Percentiles rank a stretch among this genome's conserved stretches.
Conservation (phyloP, 2,888 invertebrate genomes). For the Clistopyga incitator region DNA sequence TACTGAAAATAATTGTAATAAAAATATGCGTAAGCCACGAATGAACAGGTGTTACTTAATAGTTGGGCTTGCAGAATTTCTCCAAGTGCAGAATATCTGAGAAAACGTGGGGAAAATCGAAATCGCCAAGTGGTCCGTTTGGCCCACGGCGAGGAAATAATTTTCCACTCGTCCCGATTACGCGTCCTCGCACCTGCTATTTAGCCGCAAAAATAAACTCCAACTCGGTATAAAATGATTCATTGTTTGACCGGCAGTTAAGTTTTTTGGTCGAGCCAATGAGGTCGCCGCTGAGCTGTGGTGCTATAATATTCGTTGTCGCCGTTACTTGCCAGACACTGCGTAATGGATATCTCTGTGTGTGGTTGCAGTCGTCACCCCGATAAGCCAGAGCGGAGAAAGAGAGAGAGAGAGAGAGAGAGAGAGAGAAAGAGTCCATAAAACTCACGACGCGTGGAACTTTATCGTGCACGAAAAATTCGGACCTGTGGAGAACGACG, state of each 20-base stretch:
- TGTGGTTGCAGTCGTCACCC: conserved; percentile 62
- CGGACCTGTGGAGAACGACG: conserved; percentile 44
- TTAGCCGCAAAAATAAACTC: conserved; percentile 30
- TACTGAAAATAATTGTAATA: too few relatives aligned
- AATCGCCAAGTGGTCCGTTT: conserved; percentile 21
- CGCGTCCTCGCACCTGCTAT: conserved; percentile 46
- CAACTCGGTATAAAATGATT: conserved; percentile 60
- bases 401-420: conserved; percentile 51
- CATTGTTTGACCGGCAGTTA: conserved; percentile 60
- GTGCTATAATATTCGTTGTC: conserved; percentile 37
- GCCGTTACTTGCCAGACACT: conserved; percentile 45
- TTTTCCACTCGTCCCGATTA: conserved; percentile 30
- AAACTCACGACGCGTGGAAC: conserved; percentile 62
- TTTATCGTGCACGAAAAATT: conserved; percentile 61
- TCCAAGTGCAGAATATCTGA: not conserved
- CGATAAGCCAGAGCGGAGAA: conserved; percentile 56
- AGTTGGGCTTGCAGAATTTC: too few relatives aligned
- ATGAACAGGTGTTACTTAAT: too few relatives aligned
- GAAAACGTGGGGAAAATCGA: not conserved
- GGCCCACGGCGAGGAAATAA: not conserved
- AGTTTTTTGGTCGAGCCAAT: conserved; percentile 55
- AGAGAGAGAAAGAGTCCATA: conserved; percentile 59
- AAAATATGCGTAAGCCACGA: too few relatives aligned
- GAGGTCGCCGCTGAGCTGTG: conserved; percentile 51
- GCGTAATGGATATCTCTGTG: conserved; percentile 36